Evolutionary conservation across 2,888 invertebrate species (phyloP).

Genomic region (Hirtodrosophila trivittata): DNA sequence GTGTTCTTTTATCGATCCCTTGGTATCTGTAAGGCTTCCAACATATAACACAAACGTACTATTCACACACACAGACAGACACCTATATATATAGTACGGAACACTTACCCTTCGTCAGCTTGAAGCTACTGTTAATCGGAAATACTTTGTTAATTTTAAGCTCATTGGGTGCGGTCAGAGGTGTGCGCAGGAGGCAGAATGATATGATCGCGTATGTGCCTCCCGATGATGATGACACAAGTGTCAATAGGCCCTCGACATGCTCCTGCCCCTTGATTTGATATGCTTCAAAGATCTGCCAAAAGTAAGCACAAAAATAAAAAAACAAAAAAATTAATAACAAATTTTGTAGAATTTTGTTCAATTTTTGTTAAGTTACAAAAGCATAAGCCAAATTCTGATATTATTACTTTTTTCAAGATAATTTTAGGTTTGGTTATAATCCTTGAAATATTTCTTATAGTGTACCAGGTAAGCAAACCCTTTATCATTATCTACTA

Average conservation of each 20-base stretch:
- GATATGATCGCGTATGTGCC: conserved; percentile 82
- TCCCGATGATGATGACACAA: conserved; percentile 80
- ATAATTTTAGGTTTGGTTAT: no score
- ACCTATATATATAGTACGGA: background rate
- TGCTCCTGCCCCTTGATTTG: conserved; percentile 82
- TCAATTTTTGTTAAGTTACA: no score
- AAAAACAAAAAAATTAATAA: background rate
- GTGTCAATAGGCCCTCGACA: conserved; percentile 78
- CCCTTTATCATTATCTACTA: no score
- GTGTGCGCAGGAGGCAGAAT: conserved; percentile 82
- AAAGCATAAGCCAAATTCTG: no score
- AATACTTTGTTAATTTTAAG: conserved; percentile 91
- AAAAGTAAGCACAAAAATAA: background rate
- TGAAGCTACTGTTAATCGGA: conserved; percentile 91
- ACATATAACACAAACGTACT: conserved; percentile 18
- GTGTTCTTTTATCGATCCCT: conserved; percentile 76
- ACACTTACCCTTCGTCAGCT: conserved; percentile 88
- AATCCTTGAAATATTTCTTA: no score
- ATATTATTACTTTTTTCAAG: no score
- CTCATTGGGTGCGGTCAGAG: conserved; percentile 90
- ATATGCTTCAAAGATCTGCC: conserved; percentile 83
- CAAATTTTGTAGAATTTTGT: no score
- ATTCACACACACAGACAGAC: background rate
- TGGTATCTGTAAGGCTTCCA: conserved; percentile 54
- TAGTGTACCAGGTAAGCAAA: no score